A percentile compares a stretch with the other conserved stretches of the same genome.
phyloP scores from a whole-genome alignment of 2,113 vertebrate species.

The Glaucomys volans region DNA sequence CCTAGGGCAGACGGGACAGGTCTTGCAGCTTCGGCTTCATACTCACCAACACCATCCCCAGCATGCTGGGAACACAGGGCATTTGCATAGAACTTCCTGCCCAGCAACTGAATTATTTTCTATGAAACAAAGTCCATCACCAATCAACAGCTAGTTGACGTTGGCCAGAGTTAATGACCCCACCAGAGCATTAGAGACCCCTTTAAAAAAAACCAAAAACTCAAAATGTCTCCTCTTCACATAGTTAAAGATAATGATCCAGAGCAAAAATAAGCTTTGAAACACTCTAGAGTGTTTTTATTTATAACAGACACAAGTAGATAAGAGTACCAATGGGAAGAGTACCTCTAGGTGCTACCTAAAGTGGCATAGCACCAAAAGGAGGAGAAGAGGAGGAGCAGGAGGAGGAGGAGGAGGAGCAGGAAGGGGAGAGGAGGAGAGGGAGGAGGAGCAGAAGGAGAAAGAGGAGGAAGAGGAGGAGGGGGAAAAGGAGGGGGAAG shows the following conservation, averaged over 20 bases:
- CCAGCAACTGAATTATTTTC: background rate
- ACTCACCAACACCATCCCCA: background rate
- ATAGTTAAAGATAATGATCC: background rate
- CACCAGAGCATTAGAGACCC: rapidly evolving
- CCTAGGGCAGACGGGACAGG: rapidly evolving
- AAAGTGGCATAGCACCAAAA: no score
- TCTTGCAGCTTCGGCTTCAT: rapidly evolving
- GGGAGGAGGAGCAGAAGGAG: no score
- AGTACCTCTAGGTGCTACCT: no score
- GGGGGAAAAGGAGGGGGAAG: no score
- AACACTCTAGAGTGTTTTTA: background rate
- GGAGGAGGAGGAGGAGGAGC: no score
- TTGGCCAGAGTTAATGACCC: background rate
- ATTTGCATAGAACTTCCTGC: no score
- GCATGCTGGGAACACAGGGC: rapidly evolving
- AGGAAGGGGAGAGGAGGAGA: no score
- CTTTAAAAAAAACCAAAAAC: background rate
- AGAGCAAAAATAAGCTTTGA: background rate
- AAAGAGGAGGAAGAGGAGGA: no score
- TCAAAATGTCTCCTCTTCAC: background rate
- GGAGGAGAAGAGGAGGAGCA: no score
- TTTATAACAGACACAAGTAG: background rate
- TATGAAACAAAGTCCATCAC: background rate
- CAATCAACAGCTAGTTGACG: background rate
- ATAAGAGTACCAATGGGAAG: no score